Percentiles rank a stretch among this genome's conserved stretches.
phyloP scores from a whole-genome alignment of 2,797 vertebrate genomes.

The Pseudochirops cupreus region DNA sequence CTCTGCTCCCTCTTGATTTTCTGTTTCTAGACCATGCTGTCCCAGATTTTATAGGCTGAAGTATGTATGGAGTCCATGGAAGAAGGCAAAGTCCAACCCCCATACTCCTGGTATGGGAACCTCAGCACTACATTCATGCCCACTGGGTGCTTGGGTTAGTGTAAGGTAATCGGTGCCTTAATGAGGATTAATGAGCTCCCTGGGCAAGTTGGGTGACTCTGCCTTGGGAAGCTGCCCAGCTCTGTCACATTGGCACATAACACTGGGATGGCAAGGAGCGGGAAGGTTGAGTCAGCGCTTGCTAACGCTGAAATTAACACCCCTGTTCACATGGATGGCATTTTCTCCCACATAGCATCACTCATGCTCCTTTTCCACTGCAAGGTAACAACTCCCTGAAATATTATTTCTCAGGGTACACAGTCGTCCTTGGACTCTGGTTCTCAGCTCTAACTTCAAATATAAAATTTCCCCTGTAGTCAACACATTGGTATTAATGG shows the following conservation, averaged over 20 bases:
- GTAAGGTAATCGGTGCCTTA: conserved; percentile 22
- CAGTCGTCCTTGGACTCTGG: neutral
- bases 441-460: neutral
- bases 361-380: neutral
- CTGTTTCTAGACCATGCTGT: neutral
- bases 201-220: conserved; percentile 61
- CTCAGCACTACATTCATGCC: conserved; percentile 1
- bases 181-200: conserved; percentile 62
- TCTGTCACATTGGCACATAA: conserved; percentile 17
- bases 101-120: neutral
- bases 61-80: too few relatives aligned
- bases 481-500: neutral
- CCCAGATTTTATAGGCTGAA: neutral
- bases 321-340: neutral
- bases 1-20: neutral
- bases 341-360: neutral
- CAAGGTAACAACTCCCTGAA: neutral
- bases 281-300: conserved; percentile 65
- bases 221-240: conserved; percentile 46
- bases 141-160: conserved; percentile 15
- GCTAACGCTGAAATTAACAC: conserved; percentile 12
- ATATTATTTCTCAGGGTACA: neutral
- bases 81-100: neutral
- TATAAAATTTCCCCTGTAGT: neutral
- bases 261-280: neutral